phyloP scores from a whole-genome alignment of 2,888 invertebrate genomes.

The Drosophila neotestacea region DNA sequence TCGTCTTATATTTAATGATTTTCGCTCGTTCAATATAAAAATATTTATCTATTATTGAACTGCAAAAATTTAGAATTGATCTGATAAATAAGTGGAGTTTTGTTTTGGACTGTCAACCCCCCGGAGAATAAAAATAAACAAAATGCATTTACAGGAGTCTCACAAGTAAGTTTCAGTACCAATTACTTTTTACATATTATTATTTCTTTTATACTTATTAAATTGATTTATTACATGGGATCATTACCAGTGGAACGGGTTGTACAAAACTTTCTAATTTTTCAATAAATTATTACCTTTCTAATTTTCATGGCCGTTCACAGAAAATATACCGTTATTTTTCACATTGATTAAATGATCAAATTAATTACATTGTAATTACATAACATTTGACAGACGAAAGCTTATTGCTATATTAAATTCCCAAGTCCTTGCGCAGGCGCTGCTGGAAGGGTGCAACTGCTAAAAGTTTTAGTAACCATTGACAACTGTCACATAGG shows the following conservation, averaged over 20 bases:
- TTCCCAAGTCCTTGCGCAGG: constrained; percentile 37
- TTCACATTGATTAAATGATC: not conserved
- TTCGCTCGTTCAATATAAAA: not conserved
- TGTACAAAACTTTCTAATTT: too few relatives aligned
- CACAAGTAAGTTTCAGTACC: constrained; percentile 46
- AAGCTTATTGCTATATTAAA: constrained; percentile 7
- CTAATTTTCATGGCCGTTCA: too few relatives aligned
- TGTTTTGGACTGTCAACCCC: not conserved
- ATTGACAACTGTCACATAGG: constrained; percentile 48
- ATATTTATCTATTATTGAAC: not conserved
- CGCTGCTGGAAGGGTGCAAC: constrained; percentile 47
- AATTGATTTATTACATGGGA: too few relatives aligned
- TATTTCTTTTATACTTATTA: too few relatives aligned
- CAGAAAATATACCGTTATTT: not conserved
- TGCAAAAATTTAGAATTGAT: constrained; percentile 6
- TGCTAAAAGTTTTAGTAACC: constrained; percentile 31
- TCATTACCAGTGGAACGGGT: too few relatives aligned
- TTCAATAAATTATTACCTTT: too few relatives aligned
- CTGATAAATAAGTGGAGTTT: constrained; percentile 8
- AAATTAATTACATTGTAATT: not conserved
- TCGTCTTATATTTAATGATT: not conserved
- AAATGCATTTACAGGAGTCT: constrained; percentile 69
- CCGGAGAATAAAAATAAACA: constrained; percentile 3
- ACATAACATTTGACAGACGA: not conserved
- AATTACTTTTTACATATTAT: not conserved